These are phyloP conservation scores for Tinamus major DNA, from an alignment of 2,797 vertebrate species.

Conservation along the genomic window DNA sequence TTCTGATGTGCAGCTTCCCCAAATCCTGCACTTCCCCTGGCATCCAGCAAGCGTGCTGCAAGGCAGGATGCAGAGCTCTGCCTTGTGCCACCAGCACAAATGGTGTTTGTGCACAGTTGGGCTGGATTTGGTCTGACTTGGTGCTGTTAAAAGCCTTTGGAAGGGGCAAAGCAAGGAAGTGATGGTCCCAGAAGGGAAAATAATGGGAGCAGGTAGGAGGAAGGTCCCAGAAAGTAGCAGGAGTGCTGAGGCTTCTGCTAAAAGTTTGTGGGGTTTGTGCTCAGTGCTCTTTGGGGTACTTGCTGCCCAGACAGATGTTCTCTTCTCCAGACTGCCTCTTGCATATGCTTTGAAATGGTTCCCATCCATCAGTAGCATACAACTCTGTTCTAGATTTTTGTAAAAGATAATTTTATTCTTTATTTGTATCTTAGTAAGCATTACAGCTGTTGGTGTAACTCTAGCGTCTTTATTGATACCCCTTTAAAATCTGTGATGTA, in stretches of 20 bases:
- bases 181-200: not conserved
- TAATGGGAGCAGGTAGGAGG: not conserved
- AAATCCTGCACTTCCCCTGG: not conserved
- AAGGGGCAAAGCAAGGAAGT: not conserved
- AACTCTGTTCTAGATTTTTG: not conserved
- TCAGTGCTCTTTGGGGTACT: not conserved
- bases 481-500: not conserved
- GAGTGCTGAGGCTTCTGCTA: accelerated
- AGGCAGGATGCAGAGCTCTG: not conserved
- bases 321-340: not conserved
- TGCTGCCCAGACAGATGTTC: not conserved
- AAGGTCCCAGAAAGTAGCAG: not conserved
- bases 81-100: not conserved
- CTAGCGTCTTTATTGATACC: not conserved
- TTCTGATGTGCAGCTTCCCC: accelerated
- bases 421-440: not conserved
- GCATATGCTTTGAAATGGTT: not conserved
- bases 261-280: not conserved
- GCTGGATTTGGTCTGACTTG: not conserved
- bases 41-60: not conserved
- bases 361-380: accelerated
- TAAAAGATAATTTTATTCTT: not conserved
- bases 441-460: not conserved
- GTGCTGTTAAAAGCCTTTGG: not conserved
- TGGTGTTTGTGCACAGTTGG: not conserved